These are phyloP conservation scores for Dolichotis patagonum DNA, from an alignment of 2,113 vertebrate genomes.

Conservation along the genomic window DNA sequence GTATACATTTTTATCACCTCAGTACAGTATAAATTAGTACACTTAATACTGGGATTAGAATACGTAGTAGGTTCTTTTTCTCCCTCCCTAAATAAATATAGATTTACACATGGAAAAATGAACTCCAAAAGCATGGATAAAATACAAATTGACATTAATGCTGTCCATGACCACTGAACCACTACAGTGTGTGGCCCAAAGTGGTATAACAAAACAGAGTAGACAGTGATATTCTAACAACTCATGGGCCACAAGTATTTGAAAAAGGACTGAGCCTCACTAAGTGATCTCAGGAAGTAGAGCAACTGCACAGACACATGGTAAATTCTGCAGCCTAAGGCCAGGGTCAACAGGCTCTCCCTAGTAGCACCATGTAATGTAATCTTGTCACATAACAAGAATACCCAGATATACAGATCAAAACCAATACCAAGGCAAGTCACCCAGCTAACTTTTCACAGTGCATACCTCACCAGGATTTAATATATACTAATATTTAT, in stretches of 20 bases:
- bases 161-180: background rate
- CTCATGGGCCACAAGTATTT: background rate
- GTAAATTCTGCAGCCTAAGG: too few relatives aligned
- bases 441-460: background rate
- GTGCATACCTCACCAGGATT: background rate
- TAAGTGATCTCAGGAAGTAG: background rate
- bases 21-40: background rate
- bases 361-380: background rate
- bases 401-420: background rate
- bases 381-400: background rate
- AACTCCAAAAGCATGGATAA: background rate
- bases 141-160: background rate
- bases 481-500: background rate
- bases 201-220: background rate
- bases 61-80: background rate
- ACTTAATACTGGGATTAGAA: background rate
- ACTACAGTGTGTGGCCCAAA: background rate
- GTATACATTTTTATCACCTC: background rate
- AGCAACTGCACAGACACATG: fast-evolving
- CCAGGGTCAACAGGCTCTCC: background rate
- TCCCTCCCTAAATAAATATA: background rate
- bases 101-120: background rate
- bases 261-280: background rate
- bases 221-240: background rate
- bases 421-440: background rate